Percentiles rank a stretch among this genome's conserved stretches.
Evolutionary conservation across 2,113 vertebrate species (phyloP).

Genomic region (Arvicanthis niloticus): DNA sequence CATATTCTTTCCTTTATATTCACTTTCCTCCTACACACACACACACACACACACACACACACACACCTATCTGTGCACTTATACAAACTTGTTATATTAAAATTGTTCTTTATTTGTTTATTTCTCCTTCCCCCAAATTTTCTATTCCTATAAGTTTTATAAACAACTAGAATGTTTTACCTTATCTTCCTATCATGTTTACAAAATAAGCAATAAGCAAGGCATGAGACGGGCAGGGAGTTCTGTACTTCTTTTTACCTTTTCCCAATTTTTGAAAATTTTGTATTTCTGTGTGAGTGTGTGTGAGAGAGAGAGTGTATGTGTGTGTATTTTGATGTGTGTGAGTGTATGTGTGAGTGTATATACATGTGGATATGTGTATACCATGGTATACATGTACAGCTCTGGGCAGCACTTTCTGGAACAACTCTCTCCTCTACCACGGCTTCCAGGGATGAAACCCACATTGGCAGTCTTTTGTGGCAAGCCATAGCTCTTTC

Average conservation of each 20-base stretch:
- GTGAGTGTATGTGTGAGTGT: not conserved
- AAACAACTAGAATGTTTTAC: not conserved
- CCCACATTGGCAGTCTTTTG: not conserved
- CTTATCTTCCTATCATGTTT: not conserved
- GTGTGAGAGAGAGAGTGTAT: not conserved
- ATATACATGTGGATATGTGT: not conserved
- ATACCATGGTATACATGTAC: not conserved
- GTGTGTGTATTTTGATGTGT: not conserved
- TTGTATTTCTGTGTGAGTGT: not conserved
- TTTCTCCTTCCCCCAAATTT: not conserved
- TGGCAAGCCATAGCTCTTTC: not conserved
- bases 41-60: not conserved
- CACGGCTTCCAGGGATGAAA: not conserved
- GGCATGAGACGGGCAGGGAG: not conserved
- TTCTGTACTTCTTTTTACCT: too few relatives aligned
- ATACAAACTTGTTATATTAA: conserved; percentile 13
- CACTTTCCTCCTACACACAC: too few relatives aligned
- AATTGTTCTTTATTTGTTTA: not conserved
- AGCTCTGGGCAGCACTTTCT: not conserved
- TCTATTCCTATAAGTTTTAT: not conserved
- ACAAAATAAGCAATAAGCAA: conserved; percentile 11
- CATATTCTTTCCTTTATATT: too few relatives aligned
- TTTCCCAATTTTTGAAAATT: not conserved
- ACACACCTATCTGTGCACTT: not conserved
- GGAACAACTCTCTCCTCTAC: not conserved